These are phyloP conservation scores for Selene dorsalis DNA, from an alignment of 2,797 vertebrate species.

Conservation along the genomic window DNA sequence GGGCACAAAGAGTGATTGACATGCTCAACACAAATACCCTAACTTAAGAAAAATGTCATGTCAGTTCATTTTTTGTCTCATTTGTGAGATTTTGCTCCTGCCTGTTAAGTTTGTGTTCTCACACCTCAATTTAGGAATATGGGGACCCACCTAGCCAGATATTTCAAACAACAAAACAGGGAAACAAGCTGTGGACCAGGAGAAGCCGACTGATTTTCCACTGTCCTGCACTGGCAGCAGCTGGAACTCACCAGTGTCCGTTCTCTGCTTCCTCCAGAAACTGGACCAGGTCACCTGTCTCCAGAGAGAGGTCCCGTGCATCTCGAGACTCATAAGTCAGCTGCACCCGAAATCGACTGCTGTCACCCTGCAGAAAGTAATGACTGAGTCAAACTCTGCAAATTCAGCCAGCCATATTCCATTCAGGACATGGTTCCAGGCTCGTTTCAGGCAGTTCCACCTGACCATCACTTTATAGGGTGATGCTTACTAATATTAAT, in stretches of 20 bases:
- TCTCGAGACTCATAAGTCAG: conserved; percentile 85
- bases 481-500: neutral
- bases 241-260: conserved; percentile 84
- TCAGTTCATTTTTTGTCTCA: conserved; percentile 25
- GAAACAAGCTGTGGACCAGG: neutral
- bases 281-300: conserved; percentile 87
- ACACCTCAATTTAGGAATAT: conserved; percentile 7
- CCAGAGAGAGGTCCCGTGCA: conserved; percentile 79
- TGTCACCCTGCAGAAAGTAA: conserved; percentile 76
- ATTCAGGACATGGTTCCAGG: neutral
- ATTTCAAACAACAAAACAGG: conserved; percentile 11
- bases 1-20: conserved; percentile 7
- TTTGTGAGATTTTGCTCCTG: conserved; percentile 13
- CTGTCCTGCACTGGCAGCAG: neutral
- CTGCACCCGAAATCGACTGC: conserved; percentile 85
- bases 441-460: neutral
- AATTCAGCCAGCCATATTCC: neutral
- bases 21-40: neutral
- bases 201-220: neutral
- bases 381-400: neutral
- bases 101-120: conserved; percentile 15
- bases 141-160: neutral
- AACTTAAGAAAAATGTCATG: conserved; percentile 21
- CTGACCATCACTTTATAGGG: neutral
- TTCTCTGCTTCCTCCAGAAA: conserved; percentile 87